These are phyloP conservation scores for Heterocephalus glaber DNA, from an alignment of 2,113 vertebrate genomes.

Conservation along the genomic window DNA sequence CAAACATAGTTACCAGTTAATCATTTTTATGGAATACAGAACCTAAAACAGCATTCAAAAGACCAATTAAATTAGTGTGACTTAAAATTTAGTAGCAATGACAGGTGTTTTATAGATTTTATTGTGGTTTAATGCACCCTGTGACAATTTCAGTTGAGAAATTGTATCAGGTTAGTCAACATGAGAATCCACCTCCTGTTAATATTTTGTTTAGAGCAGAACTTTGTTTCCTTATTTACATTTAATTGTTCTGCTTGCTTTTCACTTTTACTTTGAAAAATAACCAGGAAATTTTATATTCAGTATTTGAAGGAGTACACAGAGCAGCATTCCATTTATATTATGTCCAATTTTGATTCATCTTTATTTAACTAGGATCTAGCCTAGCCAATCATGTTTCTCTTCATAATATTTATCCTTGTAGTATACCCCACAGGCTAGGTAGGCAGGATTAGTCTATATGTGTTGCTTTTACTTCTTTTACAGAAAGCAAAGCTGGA, in stretches of 20 bases:
- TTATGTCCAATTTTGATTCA: not conserved
- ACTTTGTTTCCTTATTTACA: constrained; percentile 29
- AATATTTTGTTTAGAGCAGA: constrained; percentile 54
- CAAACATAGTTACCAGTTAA: constrained; percentile 9
- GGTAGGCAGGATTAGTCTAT: constrained; percentile 63
- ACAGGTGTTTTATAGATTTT: constrained; percentile 7
- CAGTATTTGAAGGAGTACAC: not conserved
- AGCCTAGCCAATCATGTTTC: constrained; percentile 17
- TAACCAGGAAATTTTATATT: not conserved
- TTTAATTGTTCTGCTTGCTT: constrained; percentile 48
- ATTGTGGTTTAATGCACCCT: not conserved
- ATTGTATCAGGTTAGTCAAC: not conserved
- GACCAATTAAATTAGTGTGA: not conserved
- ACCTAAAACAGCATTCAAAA: constrained; percentile 13
- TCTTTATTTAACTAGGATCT: not conserved
- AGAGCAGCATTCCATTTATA: not conserved
- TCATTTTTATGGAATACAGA: not conserved
- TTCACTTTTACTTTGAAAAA: constrained; percentile 14
- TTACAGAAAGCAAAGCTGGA: constrained; percentile 98
- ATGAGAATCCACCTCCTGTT: not conserved
- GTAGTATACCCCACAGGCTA: not conserved
- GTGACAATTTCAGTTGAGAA: not conserved
- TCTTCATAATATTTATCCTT: not conserved
- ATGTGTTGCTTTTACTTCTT: constrained; percentile 79
- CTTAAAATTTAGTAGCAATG: constrained; percentile 36